Evolutionary conservation across 2,113 vertebrate genomes (phyloP), one percentile per base, ranked within the genome.

Genomic region (Empidonax alnorum): DNA sequence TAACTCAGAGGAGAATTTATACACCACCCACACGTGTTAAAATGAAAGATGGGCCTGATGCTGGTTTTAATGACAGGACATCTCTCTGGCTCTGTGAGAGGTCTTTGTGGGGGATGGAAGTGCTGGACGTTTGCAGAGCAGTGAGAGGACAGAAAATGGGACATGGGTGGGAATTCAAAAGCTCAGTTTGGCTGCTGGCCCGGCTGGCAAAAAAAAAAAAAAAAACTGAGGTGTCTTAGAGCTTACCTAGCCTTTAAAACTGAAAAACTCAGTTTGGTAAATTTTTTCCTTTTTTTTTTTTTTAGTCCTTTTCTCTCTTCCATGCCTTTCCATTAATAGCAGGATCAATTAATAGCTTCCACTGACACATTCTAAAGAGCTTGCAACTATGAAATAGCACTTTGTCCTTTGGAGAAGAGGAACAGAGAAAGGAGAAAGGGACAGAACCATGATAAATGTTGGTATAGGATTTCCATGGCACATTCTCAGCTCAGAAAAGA

Each of bases 151-250:
- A 33, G 39, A 24, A 65, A 69, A 33, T 1, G 30, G 63, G 79
- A 6, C 3, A 1, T 0, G 4, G 23, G 30, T 65, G 55, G 67
- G 35, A 59, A 37, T 14, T 33, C 21, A 33, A 17, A 18, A 47
- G 46, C 11, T 68, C 0, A 7, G 3, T 49, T 47, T 65, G 55
- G 14, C 31, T 14, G 42, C 37, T 0, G 5, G 33, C 12, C 2
- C 44, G 20, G 44, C 24, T 24, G 28, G 35, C 21, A n/a, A n/a
- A n/a, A n/a, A n/a, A n/a, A n/a, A n/a, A n/a, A n/a, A n/a, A n/a
- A n/a, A n/a, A n/a, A n/a, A n/a, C 5, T 27, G 41, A 25, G 30
- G 5, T 13, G 24, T 24, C 66, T n/a, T 28, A 55, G 7, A 71
- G 52, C 50, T 17, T 14, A 18, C 31, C 83, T 77, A 46, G 5